These are phyloP conservation scores for Arizona elegans DNA, from an alignment of 2,113 vertebrate species.

Conservation along the genomic window DNA sequence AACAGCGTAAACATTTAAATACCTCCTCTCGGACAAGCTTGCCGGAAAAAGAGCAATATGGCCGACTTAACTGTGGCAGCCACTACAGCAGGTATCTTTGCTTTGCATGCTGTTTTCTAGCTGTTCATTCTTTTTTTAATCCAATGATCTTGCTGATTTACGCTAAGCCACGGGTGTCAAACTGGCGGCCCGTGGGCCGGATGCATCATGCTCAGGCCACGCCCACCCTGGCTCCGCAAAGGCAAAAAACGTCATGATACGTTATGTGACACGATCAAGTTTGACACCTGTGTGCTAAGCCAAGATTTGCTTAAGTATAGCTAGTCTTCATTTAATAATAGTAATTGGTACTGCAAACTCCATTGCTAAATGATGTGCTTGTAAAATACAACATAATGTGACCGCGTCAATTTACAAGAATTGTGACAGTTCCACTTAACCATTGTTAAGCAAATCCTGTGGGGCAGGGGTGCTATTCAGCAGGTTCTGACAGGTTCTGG, in stretches of 20 bases:
- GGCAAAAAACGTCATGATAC: no score
- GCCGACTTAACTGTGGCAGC: slow-evolving; percentile 64
- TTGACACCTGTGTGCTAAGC: background rate
- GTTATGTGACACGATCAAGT: no score
- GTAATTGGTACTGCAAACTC: background rate
- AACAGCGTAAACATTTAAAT: slow-evolving; percentile 75
- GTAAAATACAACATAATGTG: background rate
- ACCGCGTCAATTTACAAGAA: background rate
- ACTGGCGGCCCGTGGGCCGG: no score
- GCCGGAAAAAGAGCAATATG: slow-evolving; percentile 75
- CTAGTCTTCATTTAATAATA: background rate
- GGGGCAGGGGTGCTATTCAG: no score
- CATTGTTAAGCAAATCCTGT: background rate
- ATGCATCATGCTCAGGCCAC: no score
- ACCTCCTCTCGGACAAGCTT: slow-evolving; percentile 69
- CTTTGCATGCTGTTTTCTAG: accelerated
- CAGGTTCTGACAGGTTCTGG: no score
- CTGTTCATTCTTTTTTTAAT: background rate
- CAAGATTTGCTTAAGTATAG: background rate
- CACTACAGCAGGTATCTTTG: slow-evolving; percentile 71
- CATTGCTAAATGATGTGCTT: background rate
- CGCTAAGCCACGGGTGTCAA: background rate
- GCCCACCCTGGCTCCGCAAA: no score
- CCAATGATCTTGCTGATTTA: background rate
- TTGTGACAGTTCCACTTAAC: background rate